Percentiles rank a stretch among this genome's conserved stretches.
Evolutionary conservation across 2,113 vertebrate species (phyloP).

Genomic region (Cromileptes altivelis): DNA sequence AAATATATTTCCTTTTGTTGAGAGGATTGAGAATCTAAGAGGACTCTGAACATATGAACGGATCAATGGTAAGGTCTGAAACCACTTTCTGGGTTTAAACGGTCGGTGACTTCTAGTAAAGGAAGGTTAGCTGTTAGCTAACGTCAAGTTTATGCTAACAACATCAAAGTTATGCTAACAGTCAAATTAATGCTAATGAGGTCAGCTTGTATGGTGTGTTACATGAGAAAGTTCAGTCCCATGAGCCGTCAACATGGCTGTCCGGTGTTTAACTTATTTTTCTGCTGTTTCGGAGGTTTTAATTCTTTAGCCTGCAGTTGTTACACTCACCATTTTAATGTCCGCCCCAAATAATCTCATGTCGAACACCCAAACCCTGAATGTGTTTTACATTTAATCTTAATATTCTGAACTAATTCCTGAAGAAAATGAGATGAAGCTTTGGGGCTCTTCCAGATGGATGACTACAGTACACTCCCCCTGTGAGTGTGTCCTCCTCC

Average conservation of each 20-base stretch:
- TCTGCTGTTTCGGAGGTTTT: background rate
- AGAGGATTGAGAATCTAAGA: too few species aligned
- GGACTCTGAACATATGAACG: background rate
- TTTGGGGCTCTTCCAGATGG: background rate
- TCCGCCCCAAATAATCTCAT: background rate
- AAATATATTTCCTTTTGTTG: background rate
- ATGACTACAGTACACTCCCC: constrained; percentile 9
- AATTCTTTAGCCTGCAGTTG: background rate
- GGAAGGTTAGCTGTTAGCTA: too few species aligned
- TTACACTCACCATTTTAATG: background rate
- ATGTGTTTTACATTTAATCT: background rate
- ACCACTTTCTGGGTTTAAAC: background rate
- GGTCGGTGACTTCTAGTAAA: too few species aligned
- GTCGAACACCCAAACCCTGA: background rate
- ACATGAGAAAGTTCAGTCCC: too few species aligned
- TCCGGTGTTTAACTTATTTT: background rate
- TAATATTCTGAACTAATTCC: background rate
- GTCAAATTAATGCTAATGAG: too few species aligned
- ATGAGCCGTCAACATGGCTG: background rate
- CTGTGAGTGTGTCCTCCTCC: constrained; percentile 23
- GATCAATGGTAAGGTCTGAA: background rate
- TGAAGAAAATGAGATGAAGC: background rate
- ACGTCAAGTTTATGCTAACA: background rate
- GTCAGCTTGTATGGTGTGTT: too few species aligned
- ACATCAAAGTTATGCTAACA: too few species aligned